A percentile compares a stretch with the other conserved stretches of the same genome.
These are phyloP conservation scores for Stigmatopora argus DNA, from an alignment of 2,113 vertebrate genomes.

Conservation along the genomic window DNA sequence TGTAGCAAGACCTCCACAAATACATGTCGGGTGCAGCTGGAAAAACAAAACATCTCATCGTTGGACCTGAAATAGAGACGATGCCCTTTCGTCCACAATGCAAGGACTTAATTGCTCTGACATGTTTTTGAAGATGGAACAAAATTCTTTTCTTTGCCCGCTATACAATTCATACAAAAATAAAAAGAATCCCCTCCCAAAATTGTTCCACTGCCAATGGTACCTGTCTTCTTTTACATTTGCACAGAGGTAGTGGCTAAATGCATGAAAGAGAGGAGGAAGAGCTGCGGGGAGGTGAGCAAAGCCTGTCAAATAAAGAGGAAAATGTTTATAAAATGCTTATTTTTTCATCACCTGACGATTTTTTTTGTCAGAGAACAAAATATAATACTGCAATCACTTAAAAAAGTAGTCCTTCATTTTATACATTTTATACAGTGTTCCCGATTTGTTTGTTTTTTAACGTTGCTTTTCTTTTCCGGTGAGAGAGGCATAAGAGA, in stretches of 20 bases:
- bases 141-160: conserved; percentile 37
- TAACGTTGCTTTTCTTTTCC: conserved; percentile 33
- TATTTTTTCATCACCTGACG: conserved; percentile 61
- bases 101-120: conserved; percentile 32
- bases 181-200: conserved; percentile 49
- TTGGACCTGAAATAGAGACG: conserved; percentile 52
- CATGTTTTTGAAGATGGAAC: conserved; percentile 63
- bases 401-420: conserved; percentile 99
- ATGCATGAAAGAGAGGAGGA: conserved; percentile 56
- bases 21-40: conserved; percentile 46
- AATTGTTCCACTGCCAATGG: conserved; percentile 63
- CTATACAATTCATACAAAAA: conserved; percentile 79
- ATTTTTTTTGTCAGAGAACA: conserved; percentile 72
- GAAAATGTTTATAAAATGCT: conserved; percentile 71
- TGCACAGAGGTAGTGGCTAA: conserved; percentile 78
- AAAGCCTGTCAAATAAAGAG: conserved; percentile 66
- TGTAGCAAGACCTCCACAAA: conserved; percentile 53
- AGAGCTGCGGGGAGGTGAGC: conserved; percentile 51
- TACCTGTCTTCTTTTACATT: conserved; percentile 63
- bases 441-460: conserved; percentile 60
- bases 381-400: conserved; percentile 96
- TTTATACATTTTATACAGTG: conserved; percentile 97
- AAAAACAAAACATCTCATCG: conserved; percentile 26
- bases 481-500: conserved; percentile 69
- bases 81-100: conserved; percentile 33